These are phyloP conservation scores for Peucedramus taeniatus DNA, from an alignment of 2,113 vertebrate genomes.

Conservation along the genomic window DNA sequence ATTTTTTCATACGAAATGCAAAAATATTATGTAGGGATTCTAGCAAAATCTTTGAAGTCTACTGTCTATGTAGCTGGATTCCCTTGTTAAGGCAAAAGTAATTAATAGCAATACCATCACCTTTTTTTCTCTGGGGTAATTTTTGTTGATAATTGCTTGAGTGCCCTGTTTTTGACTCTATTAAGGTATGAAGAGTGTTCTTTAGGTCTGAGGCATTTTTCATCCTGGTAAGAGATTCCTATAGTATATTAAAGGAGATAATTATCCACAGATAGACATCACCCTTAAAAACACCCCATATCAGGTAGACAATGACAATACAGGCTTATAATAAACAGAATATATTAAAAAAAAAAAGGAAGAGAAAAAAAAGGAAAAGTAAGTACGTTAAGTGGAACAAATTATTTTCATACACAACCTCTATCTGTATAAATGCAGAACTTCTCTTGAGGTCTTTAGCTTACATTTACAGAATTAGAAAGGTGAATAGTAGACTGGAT, in stretches of 20 bases:
- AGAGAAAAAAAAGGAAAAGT: not conserved
- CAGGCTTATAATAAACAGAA: not conserved
- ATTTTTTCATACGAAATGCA: slow-evolving; percentile 75
- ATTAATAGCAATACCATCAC: not conserved
- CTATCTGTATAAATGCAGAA: not conserved
- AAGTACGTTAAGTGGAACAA: not conserved
- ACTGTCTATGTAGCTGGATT: not conserved
- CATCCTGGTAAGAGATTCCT: not conserved
- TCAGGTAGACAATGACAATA: not conserved
- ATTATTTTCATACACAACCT: not conserved
- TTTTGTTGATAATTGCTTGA: slow-evolving; percentile 7
- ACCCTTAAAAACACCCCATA: not conserved
- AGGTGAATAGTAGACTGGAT: not conserved
- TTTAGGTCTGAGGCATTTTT: not conserved
- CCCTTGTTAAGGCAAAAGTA: not conserved
- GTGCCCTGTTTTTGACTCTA: not conserved
- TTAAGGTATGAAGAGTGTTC: not conserved
- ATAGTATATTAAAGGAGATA: not conserved
- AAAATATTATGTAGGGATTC: slow-evolving; percentile 60
- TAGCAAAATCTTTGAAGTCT: slow-evolving; percentile 34
- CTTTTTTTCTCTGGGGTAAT: not conserved
- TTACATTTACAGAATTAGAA: not conserved
- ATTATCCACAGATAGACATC: not conserved
- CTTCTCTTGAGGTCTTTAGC: not conserved
- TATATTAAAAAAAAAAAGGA: not conserved